Conservation (phyloP, 35 echinoderm and acorn worm species). For the Heliocidaris tuberculata region DNA sequence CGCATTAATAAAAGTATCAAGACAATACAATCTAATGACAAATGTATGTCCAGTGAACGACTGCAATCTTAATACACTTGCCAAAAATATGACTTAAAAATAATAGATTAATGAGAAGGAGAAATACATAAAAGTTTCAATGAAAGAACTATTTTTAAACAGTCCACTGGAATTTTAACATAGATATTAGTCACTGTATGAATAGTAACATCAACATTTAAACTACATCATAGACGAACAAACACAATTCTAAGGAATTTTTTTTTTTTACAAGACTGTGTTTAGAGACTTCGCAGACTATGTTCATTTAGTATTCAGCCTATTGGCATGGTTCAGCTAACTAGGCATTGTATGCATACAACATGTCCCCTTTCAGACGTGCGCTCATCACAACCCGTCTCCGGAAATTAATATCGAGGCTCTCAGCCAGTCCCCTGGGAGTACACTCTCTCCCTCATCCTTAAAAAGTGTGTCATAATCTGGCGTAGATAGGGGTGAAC, state of each 20-base stretch:
- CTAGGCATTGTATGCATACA: constrained; percentile 36
- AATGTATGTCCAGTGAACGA: too few species aligned
- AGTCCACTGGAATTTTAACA: too few species aligned
- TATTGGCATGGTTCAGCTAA: constrained; percentile 10
- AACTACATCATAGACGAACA: too few species aligned
- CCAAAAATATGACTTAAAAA: too few species aligned
- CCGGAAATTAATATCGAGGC: constrained; percentile 42
- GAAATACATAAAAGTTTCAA: too few species aligned
- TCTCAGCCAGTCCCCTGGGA: constrained; percentile 16
- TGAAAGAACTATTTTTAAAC: too few species aligned
- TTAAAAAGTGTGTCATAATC: constrained; percentile 18
- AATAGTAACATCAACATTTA: too few species aligned
- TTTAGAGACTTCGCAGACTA: not conserved
- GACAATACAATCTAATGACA: too few species aligned
- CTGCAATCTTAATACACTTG: too few species aligned
- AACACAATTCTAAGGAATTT: not conserved
- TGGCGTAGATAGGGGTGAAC: not conserved
- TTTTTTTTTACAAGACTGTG: not conserved
- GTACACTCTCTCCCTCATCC: not conserved
- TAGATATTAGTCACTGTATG: too few species aligned
- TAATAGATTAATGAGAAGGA: too few species aligned
- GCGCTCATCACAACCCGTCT: constrained; percentile 15
- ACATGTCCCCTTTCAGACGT: not conserved
- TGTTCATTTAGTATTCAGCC: not conserved
- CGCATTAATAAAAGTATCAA: too few species aligned